Conservation (phyloP, 2,113 vertebrate genomes). For the Dicentrarchus labrax region DNA sequence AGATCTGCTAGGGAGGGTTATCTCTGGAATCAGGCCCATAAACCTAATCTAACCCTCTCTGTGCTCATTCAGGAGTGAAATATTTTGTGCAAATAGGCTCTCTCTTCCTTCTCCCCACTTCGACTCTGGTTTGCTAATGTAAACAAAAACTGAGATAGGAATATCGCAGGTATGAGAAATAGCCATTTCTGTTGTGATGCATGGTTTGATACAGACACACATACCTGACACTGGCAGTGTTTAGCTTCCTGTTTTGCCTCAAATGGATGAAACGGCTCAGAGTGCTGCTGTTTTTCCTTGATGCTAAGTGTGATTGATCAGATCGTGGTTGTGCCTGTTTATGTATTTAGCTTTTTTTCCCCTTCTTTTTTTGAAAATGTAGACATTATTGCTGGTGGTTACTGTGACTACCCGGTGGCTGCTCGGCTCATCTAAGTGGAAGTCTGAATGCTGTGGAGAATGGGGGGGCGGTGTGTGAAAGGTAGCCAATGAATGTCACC, state of each 20-base stretch:
- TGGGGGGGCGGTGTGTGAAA: conserved; percentile 62
- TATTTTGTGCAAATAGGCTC: conserved; percentile 80
- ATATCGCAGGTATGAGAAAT: conserved; percentile 65
- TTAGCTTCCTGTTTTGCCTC: conserved; percentile 49
- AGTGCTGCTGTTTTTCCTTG: conserved; percentile 42
- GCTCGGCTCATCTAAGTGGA: conserved; percentile 69
- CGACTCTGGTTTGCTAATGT: conserved; percentile 59
- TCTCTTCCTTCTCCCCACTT: conserved; percentile 56
- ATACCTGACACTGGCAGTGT: conserved; percentile 33
- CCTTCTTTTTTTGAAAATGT: conserved; percentile 40
- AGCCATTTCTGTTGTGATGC: conserved; percentile 61
- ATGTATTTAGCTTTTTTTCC: conserved; percentile 52
- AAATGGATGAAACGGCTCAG: conserved; percentile 56
- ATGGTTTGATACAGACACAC: conserved; percentile 61
- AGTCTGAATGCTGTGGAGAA: conserved; percentile 69
- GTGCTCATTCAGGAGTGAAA: conserved; percentile 82
- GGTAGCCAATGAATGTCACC: conserved; percentile 85
- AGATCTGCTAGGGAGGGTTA: conserved; percentile 74
- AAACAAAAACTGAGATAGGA: conserved; percentile 72
- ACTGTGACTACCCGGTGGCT: conserved; percentile 60
- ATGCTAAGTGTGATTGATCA: conserved; percentile 67
- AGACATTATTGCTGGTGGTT: conserved; percentile 69
- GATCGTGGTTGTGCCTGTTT: conserved; percentile 52
- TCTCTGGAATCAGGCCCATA: conserved; percentile 81
- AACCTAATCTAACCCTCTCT: conserved; percentile 80